phyloP scores from a whole-genome alignment of 53 echinoderm and acorn worm genomes.

The Actinopyga echinites region DNA sequence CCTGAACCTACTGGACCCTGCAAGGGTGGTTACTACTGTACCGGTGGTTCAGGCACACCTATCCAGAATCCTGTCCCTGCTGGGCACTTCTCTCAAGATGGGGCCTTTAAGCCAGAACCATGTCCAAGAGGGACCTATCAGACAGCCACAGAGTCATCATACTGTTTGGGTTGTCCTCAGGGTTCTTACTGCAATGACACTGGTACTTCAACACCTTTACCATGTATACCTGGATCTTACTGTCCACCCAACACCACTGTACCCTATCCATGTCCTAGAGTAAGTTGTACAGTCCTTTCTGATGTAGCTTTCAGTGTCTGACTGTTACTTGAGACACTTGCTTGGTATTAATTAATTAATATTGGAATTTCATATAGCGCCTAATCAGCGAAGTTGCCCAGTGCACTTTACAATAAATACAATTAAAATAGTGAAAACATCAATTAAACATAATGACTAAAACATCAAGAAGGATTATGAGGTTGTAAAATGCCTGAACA shows the following conservation, averaged over 20 bases:
- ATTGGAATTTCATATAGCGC: too few species aligned
- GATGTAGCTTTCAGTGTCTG: neutral
- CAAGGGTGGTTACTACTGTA: conserved; percentile 90
- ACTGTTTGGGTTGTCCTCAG: conserved; percentile 79
- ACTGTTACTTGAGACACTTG: too few species aligned
- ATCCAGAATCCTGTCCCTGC: conserved; percentile 75
- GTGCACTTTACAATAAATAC: too few species aligned
- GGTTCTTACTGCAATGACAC: conserved; percentile 85
- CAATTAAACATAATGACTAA: too few species aligned
- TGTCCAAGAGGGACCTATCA: conserved; percentile 85
- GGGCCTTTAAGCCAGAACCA: conserved; percentile 94
- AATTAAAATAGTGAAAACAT: too few species aligned
- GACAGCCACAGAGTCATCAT: conserved; percentile 80
- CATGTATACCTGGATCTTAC: conserved; percentile 71
- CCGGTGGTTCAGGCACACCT: conserved; percentile 82
- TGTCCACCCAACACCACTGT: conserved; percentile 75
- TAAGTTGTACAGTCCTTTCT: conserved; percentile 14
- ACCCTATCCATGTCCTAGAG: conserved; percentile 84
- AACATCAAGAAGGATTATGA: too few species aligned
- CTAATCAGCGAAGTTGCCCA: too few species aligned
- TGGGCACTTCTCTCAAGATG: conserved; percentile 78
- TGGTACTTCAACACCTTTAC: conserved; percentile 65
- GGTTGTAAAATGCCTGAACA: too few species aligned
- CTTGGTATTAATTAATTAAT: too few species aligned
- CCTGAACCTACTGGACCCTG: conserved; percentile 94